Percentiles rank a stretch among this genome's conserved stretches.
Conservation (phyloP, 2,888 invertebrate species). For the Pandemis heparana region DNA sequence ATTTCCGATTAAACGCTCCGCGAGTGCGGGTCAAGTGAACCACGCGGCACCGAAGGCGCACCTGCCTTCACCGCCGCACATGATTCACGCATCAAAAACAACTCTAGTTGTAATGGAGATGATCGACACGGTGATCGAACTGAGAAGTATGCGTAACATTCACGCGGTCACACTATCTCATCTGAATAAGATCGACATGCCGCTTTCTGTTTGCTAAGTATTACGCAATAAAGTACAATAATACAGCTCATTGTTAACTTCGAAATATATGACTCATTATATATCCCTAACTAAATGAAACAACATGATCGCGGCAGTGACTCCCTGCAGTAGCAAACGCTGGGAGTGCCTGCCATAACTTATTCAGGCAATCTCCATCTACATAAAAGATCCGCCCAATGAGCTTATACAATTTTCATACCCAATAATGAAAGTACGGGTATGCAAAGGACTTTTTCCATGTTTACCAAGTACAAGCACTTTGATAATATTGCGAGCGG, state of each 20-base stretch:
- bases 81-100: slow-evolving; percentile 7
- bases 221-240: background rate
- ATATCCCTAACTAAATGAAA: background rate
- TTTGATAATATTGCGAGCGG: slow-evolving; percentile 14
- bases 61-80: background rate
- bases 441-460: slow-evolving; percentile 19
- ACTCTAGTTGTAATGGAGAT: slow-evolving; percentile 2
- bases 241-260: background rate
- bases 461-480: slow-evolving; percentile 16
- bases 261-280: too few species aligned
- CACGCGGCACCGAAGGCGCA: background rate
- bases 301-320: background rate
- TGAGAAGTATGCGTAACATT: background rate
- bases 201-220: background rate
- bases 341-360: slow-evolving; percentile 18
- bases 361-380: slow-evolving; percentile 32
- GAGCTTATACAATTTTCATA: slow-evolving; percentile 41
- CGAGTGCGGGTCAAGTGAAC: slow-evolving; percentile 8
- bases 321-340: slow-evolving; percentile 4
- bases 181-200: background rate
- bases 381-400: slow-evolving; percentile 33
- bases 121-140: slow-evolving; percentile 4
- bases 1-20: background rate
- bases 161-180: background rate
- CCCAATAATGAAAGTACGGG: slow-evolving; percentile 27